A percentile compares a stretch with the other conserved stretches of the same genome.
Conservation (phyloP, 1,140 invertebrate genomes). For the Caenorhabditis remanei region DNA sequence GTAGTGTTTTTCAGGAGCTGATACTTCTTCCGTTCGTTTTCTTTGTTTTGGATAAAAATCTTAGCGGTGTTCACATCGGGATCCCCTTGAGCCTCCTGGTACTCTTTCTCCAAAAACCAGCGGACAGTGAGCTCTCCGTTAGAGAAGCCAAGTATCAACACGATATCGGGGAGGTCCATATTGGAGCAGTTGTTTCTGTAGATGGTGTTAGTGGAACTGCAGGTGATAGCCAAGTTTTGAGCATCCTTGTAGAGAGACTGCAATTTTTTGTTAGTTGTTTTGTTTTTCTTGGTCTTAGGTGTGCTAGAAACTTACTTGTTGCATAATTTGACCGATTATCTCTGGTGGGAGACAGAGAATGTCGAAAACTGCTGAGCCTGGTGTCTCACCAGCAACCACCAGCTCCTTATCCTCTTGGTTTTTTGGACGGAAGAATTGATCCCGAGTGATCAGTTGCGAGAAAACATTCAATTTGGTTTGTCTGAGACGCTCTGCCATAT, state of each 20-base stretch:
- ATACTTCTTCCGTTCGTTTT: conserved; percentile 15
- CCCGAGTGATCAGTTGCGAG: neutral
- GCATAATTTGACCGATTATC: conserved; percentile 27
- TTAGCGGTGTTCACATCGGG: neutral
- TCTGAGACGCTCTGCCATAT: neutral
- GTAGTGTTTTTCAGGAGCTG: conserved; percentile 18
- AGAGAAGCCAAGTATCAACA: conserved; percentile 20
- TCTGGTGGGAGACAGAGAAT: neutral
- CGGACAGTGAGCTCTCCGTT: neutral
- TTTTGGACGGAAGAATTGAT: conserved; percentile 5
- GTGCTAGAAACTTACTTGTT: conserved; percentile 19
- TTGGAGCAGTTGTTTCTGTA: neutral
- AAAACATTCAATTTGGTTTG: conserved; percentile 10
- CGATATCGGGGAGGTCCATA: conserved; percentile 8
- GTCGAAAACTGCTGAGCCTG: neutral
- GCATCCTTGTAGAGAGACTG: conserved; percentile 18
- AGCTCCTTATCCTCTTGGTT: too few species aligned
- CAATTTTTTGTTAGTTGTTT: neutral
- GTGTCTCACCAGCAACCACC: too few species aligned
- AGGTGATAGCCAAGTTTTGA: conserved; percentile 13
- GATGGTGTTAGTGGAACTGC: conserved; percentile 13
- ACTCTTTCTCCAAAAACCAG: neutral
- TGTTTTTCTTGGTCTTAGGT: neutral
- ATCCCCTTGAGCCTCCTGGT: neutral
- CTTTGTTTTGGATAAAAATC: neutral